These are phyloP conservation scores for Suncus etruscus DNA, from an alignment of 2,113 vertebrate species.

Conservation along the genomic window DNA sequence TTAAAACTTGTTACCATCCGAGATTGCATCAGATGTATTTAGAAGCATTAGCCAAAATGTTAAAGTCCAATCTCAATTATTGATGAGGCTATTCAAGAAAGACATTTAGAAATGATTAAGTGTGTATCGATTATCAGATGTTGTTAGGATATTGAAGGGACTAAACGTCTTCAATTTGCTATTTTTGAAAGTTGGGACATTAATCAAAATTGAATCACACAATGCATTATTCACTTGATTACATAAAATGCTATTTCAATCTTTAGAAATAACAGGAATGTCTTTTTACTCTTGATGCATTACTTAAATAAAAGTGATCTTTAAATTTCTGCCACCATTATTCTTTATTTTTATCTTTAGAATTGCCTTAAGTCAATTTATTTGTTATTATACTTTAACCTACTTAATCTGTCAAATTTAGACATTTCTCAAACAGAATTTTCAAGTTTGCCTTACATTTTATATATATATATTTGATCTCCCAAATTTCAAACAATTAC, in stretches of 20 bases:
- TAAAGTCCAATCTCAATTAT: constrained; percentile 17
- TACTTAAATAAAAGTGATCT: constrained; percentile 18
- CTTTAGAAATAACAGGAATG: background rate
- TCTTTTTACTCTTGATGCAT: constrained; percentile 1
- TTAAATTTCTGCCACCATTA: background rate
- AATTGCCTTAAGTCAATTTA: background rate
- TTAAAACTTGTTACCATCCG: background rate
- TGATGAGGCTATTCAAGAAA: background rate
- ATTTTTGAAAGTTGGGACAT: constrained; percentile 4
- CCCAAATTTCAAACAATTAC: no score
- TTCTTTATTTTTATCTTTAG: constrained; percentile 21
- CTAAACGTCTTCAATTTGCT: constrained; percentile 14
- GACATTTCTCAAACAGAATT: no score
- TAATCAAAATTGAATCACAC: constrained; percentile 35
- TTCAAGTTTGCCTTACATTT: no score
- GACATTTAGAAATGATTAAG: constrained; percentile 47
- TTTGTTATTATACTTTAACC: constrained; percentile 34
- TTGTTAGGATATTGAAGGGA: constrained; percentile 40
- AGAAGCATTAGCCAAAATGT: background rate
- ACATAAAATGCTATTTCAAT: background rate
- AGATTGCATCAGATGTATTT: background rate
- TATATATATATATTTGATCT: no score
- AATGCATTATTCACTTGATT: constrained; percentile 26
- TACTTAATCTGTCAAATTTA: background rate
- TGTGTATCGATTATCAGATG: constrained; percentile 22